Conservation (phyloP, 2,888 invertebrate genomes). For the Anagyrus pseudococci region DNA sequence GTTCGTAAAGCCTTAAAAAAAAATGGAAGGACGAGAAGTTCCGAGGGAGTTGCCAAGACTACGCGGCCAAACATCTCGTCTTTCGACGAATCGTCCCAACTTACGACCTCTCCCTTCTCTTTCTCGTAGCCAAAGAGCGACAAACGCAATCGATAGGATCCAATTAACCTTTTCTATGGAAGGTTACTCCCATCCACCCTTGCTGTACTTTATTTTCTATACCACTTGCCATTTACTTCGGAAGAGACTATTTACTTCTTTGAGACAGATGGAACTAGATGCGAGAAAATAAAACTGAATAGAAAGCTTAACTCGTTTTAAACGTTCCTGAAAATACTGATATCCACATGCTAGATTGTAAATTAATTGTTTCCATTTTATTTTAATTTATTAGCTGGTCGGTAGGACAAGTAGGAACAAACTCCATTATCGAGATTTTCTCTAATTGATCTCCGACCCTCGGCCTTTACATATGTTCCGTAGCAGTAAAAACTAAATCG, state of each 20-base stretch:
- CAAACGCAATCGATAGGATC: constrained; percentile 52
- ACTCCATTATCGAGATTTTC: constrained; percentile 52
- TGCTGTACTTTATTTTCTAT: constrained; percentile 45
- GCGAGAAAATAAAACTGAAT: too few species aligned
- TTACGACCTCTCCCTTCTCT: constrained; percentile 45
- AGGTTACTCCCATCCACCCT: constrained; percentile 39
- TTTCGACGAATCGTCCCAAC: constrained; percentile 40
- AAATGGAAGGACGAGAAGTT: constrained; percentile 14
- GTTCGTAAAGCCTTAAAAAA: not conserved
- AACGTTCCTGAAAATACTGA: too few species aligned
- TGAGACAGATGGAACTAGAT: too few species aligned
- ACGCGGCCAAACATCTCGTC: constrained; percentile 27
- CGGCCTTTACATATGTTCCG: constrained; percentile 8
- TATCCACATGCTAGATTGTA: too few species aligned
- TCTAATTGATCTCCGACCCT: constrained; percentile 51
- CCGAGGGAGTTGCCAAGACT: constrained; percentile 56
- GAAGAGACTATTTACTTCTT: constrained; percentile 2
- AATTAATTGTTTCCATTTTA: too few species aligned
- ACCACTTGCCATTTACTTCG: constrained; percentile 23
- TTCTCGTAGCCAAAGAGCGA: constrained; percentile 6
- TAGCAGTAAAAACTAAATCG: not conserved
- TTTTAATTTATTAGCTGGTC: not conserved
- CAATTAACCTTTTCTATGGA: constrained; percentile 54
- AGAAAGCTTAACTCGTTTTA: too few species aligned
- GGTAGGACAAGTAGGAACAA: constrained; percentile 36